Base-by-base conservation (phyloP, 2,113 vertebrate genomes). In the Natator depressus region DNA sequence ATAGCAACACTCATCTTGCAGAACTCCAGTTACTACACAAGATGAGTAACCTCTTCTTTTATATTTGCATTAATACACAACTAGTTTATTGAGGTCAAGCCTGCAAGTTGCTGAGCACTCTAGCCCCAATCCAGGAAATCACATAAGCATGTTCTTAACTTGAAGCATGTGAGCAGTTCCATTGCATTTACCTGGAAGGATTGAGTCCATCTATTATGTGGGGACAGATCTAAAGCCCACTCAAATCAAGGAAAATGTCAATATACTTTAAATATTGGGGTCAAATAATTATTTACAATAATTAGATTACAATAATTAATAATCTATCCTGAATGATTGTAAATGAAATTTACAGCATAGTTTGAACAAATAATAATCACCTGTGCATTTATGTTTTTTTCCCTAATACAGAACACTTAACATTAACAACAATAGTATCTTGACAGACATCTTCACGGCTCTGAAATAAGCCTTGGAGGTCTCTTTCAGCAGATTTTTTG, bases 401-500 rank as follows among this genome's bases (percentile, higher is more conserved):
- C 57, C 62, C 75, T 25, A 85, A 59, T 47, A 62, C 4, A 50
- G 42, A 72, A 2, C 59, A 75, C 54, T 11, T n/a, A 50, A 35
- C 1, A 87, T 2, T 46, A 84, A 83, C 22, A 29, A 65, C 76
- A 22, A 78, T 57, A 88, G 84, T 82, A 72, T 57, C 72, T 31
- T 75, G 35, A 1, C 6, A 62, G 22, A 1, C 6, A 31, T 31
- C 13, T 81, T 82, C 35, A 16, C 22, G 25, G 24, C 5, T 55
- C 80, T 54, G 22, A 82, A 54, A 54, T 8, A 54, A 54, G 69
- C 50, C 51, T 81, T 24, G 38, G 6, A n/a, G 22, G 24, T 72
- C n/a, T 72, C 16, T 38, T 72, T 72, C 14, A 4, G 13, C 46
- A 81, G 11, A 0, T 0, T 42, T 83, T 62, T 84, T 46, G 29